Percentiles rank a stretch among this genome's conserved stretches.
phyloP scores from a whole-genome alignment of 1,140 invertebrate species.

The Sinella curviseta region DNA sequence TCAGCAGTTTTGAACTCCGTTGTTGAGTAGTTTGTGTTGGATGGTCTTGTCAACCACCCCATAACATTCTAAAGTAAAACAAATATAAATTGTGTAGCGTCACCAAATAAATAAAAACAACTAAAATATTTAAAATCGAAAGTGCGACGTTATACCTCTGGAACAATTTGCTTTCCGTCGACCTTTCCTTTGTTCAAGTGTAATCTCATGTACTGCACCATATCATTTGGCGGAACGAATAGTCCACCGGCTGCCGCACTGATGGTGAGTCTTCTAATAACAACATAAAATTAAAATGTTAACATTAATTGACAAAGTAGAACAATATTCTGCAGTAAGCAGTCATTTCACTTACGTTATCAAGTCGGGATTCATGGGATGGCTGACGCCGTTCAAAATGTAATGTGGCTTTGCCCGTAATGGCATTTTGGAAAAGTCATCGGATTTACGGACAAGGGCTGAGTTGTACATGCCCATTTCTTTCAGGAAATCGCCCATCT shows the following conservation, averaged over 20 bases:
- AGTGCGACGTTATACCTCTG: conserved; percentile 15
- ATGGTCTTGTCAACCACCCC: neutral
- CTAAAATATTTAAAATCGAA: neutral
- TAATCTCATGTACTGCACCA: conserved; percentile 31
- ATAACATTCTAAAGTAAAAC: neutral
- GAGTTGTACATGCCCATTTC: conserved; percentile 32
- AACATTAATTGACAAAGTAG: neutral
- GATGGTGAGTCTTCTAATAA: too few species aligned
- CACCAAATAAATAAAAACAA: neutral
- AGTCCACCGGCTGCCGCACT: conserved; percentile 32
- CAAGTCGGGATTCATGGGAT: too few species aligned
- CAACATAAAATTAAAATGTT: too few species aligned
- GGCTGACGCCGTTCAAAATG: too few species aligned
- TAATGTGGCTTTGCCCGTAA: conserved; percentile 13
- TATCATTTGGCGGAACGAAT: conserved; percentile 27
- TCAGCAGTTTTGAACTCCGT: neutral
- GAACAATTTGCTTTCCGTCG: conserved; percentile 31
- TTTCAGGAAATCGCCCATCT: neutral
- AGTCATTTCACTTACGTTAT: neutral
- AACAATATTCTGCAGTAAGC: neutral
- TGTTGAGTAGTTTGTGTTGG: neutral
- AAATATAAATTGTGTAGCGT: neutral
- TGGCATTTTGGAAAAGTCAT: conserved; percentile 26
- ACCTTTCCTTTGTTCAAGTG: too few species aligned
- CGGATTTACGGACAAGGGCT: neutral